Evolutionary conservation across 1,140 invertebrate species (phyloP).

Genomic region (Lamellibrachia luymesi): DNA sequence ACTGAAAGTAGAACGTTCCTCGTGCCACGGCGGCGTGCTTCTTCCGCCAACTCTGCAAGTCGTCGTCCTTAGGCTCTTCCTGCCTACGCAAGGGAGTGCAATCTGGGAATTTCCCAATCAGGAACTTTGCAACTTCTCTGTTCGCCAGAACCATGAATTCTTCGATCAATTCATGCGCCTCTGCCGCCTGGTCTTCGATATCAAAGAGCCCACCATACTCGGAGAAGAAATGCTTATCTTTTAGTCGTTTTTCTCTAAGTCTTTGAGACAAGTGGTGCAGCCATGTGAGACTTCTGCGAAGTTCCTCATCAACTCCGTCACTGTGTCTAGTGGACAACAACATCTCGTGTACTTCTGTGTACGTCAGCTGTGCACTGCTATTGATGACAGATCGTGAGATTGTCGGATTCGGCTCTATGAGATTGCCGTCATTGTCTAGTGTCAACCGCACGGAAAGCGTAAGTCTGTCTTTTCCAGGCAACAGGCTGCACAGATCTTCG

Average conservation of each 20-base stretch:
- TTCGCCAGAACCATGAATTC: no score
- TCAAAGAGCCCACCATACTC: conserved; percentile 29
- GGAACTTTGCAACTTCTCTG: no score
- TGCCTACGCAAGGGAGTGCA: no score
- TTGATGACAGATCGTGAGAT: no score
- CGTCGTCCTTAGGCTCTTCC: conserved; percentile 30
- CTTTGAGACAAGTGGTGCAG: conserved; percentile 30
- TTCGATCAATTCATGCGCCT: conserved; percentile 44
- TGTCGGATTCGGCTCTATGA: no score
- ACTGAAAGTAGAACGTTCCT: conserved; percentile 21
- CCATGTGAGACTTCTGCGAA: conserved; percentile 29
- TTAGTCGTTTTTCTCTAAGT: conserved; percentile 40
- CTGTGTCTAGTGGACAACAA: not conserved
- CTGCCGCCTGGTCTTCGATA: conserved; percentile 29
- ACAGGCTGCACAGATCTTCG: no score
- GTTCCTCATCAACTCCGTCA: conserved; percentile 9
- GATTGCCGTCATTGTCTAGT: conserved; percentile 26
- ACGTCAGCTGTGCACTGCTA: no score
- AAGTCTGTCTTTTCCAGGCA: conserved; percentile 45
- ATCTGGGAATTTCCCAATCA: no score
- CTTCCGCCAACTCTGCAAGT: conserved; percentile 41
- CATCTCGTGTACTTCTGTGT: not conserved
- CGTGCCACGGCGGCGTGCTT: conserved; percentile 1
- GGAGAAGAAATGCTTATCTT: conserved; percentile 38
- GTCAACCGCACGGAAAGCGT: conserved; percentile 46